These are phyloP conservation scores for Diadema setosum DNA, from an alignment of 35 echinoderm and acorn worm species.

Conservation along the genomic window DNA sequence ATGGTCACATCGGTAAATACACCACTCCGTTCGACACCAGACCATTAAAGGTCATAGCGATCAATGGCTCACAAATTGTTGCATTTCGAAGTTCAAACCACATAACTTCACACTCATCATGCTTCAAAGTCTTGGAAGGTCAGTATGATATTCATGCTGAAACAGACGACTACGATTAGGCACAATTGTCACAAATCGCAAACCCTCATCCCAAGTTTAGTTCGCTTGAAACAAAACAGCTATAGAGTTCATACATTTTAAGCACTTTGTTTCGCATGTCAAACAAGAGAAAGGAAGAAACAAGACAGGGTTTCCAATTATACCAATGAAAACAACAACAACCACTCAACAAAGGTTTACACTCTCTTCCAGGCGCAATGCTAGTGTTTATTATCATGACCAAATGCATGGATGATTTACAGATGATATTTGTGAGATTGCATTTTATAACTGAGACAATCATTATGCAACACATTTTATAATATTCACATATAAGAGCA, in stretches of 20 bases:
- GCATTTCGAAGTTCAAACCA: slow-evolving; percentile 17
- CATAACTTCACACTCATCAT: slow-evolving; percentile 40
- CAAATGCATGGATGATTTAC: neutral
- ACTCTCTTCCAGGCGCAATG: neutral
- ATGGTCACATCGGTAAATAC: slow-evolving; percentile 8
- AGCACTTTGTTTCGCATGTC: neutral
- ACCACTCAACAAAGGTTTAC: too few relatives aligned
- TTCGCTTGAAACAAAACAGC: neutral
- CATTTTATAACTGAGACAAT: neutral
- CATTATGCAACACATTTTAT: neutral
- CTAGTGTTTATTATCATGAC: neutral
- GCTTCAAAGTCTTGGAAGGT: slow-evolving; percentile 27
- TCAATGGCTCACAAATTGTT: slow-evolving; percentile 53
- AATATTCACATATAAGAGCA: neutral
- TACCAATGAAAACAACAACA: too few relatives aligned
- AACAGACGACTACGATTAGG: neutral
- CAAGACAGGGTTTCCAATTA: neutral
- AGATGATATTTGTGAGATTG: neutral
- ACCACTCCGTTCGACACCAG: slow-evolving; percentile 54
- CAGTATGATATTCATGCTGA: neutral
- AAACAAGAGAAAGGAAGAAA: neutral
- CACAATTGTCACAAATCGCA: neutral
- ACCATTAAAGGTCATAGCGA: slow-evolving; percentile 37
- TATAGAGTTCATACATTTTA: neutral
- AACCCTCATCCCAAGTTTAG: neutral